phyloP scores from a whole-genome alignment of 2,797 vertebrate genomes.

The Syngnathus rostellatus region DNA sequence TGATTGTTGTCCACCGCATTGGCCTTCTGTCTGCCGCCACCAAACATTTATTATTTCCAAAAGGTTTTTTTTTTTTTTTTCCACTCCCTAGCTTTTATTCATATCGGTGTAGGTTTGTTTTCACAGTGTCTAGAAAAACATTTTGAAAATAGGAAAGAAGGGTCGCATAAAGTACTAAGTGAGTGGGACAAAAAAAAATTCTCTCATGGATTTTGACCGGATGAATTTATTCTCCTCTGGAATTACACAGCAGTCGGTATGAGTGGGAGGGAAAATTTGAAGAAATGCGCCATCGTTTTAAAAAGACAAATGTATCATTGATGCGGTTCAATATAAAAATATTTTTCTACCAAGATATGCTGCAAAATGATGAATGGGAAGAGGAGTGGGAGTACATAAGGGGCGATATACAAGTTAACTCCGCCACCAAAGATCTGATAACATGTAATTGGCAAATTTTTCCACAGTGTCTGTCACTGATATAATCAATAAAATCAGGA shows the following conservation, averaged over 20 bases:
- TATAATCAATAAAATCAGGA: not conserved
- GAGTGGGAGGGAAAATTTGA: not conserved
- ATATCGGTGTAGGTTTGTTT: not conserved
- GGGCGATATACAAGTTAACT: not conserved
- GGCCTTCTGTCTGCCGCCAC: not conserved
- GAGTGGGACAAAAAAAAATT: not conserved
- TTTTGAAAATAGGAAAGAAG: not conserved
- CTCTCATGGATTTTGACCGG: not conserved
- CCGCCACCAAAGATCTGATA: not conserved
- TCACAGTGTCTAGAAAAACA: not conserved
- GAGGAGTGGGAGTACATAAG: not conserved
- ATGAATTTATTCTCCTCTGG: not conserved
- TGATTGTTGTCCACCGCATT: constrained; percentile 1
- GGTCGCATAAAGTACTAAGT: not conserved
- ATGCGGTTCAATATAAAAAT: not conserved
- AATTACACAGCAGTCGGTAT: not conserved
- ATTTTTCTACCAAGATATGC: not conserved
- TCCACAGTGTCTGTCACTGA: not conserved
- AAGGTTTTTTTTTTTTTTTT: not conserved
- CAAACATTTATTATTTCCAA: not conserved
- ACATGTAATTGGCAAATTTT: not conserved
- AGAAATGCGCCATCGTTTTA: not conserved
- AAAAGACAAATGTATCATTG: not conserved
- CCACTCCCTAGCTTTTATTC: not conserved
- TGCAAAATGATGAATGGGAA: not conserved